Evolutionary conservation across 2,797 vertebrate genomes (phyloP), one percentile per base, ranked within the genome.

Genomic region (Tragopan temminckii): DNA sequence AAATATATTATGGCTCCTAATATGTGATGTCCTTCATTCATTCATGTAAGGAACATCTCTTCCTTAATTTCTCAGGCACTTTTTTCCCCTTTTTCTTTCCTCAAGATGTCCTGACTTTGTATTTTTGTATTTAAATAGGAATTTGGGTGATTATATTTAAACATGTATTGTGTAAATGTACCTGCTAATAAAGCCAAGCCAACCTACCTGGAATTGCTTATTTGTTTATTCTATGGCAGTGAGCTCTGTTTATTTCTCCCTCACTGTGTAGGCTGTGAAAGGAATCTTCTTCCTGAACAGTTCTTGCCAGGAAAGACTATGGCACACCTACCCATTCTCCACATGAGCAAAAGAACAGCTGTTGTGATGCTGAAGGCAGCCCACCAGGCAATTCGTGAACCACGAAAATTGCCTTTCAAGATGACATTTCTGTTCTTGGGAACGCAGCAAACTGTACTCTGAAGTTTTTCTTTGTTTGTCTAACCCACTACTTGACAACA

Each of bases 381-480:
- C 75, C 29, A 3, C 48, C 24, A 46, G 63, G 72, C 50, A 92
- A 58, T 59, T 19, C 11, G 33, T n/a, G 31, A 95, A 38, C 81
- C 20, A 4, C 88, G 94, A 66, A 95, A 91, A 93, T 43, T 36
- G 40, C 80, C 70, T 90, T 96, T 93, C 67, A 85, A 58, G 59
- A 83, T 74, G 80, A 36, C 8, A 84, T n/a, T n/a, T 81, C 43
- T 83, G 33, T 58, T 81, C 33, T 88, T 58, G 69, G 68, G 42
- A 83, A 53, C 38, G 71, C 24, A 42, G 79, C 69, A 93, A 92
- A 89, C 52, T 21, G 23, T 48, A 40, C 19, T 20, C 35, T 68
- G 74, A 71, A 94, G 88, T 91, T 88, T 69, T 50, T 21, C 24
- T 96, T 89, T 82, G 64, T 83, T 93, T 88, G 68, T 48, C 71